phyloP scores from a whole-genome alignment of 2,113 vertebrate genomes.

The Oxyura jamaicensis region DNA sequence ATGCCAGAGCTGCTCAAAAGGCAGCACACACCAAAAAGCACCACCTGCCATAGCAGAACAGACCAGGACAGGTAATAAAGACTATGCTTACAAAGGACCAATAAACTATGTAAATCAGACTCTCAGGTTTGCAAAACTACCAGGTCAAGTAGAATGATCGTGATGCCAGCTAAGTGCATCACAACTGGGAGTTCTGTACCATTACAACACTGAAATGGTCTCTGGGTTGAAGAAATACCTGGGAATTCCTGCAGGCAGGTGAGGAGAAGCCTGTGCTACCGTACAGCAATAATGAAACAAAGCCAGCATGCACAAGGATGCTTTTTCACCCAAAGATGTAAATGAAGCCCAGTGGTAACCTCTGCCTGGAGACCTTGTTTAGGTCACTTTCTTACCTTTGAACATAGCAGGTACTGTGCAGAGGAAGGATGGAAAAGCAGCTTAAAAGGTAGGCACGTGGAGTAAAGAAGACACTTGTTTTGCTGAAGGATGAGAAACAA shows the following conservation, averaged over 20 bases:
- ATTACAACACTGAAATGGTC: not conserved
- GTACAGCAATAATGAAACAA: not conserved
- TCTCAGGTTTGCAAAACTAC: not conserved
- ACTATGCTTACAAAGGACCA: not conserved
- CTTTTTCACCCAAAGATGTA: not conserved
- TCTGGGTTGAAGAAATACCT: not conserved
- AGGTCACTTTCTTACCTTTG: not conserved
- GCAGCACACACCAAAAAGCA: not conserved
- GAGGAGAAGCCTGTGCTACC: not conserved
- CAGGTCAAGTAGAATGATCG: not conserved
- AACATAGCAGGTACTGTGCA: not conserved
- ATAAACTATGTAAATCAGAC: not conserved
- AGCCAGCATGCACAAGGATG: fast-evolving
- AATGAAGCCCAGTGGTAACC: not conserved
- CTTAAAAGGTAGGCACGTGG: no score
- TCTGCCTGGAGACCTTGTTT: not conserved
- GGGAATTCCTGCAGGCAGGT: not conserved
- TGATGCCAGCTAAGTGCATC: not conserved
- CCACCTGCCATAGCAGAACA: not conserved
- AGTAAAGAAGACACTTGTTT: not conserved
- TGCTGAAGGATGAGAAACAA: not conserved
- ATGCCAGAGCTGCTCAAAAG: not conserved
- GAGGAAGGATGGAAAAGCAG: not conserved
- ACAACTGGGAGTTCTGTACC: not conserved
- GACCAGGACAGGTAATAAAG: not conserved